Percentiles rank a stretch among this genome's conserved stretches.
Evolutionary conservation across 2,797 vertebrate genomes (phyloP).

Genomic region (Centropyge bicolor): DNA sequence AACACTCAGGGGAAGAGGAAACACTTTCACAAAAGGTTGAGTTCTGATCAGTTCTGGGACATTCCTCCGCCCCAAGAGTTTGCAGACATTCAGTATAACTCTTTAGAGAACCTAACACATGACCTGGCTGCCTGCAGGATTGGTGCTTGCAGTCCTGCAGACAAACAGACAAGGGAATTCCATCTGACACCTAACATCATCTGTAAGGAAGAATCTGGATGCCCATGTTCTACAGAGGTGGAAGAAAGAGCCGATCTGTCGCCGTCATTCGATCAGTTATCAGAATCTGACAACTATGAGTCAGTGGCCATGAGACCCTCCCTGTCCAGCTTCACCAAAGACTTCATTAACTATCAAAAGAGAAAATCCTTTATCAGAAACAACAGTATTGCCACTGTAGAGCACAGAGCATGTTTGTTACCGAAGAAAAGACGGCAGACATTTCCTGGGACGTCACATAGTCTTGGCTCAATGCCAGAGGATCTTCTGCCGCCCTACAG

Average conservation of each 20-base stretch:
- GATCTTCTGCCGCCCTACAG: slow-evolving; percentile 64
- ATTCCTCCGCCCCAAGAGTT: slow-evolving; percentile 82
- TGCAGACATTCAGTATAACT: slow-evolving; percentile 71
- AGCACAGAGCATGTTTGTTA: slow-evolving; percentile 61
- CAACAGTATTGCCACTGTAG: slow-evolving; percentile 75
- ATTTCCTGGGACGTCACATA: slow-evolving; percentile 78
- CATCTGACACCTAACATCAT: background rate
- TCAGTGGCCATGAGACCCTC: slow-evolving; percentile 65
- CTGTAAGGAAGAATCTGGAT: slow-evolving; percentile 47
- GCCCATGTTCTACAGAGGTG: slow-evolving; percentile 54
- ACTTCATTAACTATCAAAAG: slow-evolving; percentile 71
- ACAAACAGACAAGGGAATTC: background rate
- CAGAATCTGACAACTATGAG: slow-evolving; percentile 66
- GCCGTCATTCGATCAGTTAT: slow-evolving; percentile 64
- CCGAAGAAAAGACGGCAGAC: slow-evolving; percentile 83
- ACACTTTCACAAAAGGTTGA: slow-evolving; percentile 44
- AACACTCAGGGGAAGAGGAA: slow-evolving; percentile 60
- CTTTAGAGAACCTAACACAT: slow-evolving; percentile 72
- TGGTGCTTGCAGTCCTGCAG: slow-evolving; percentile 33
- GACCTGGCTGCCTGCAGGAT: slow-evolving; percentile 69
- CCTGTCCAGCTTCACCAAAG: slow-evolving; percentile 72
- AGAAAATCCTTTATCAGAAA: slow-evolving; percentile 74
- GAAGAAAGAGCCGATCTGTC: slow-evolving; percentile 41
- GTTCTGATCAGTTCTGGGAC: slow-evolving; percentile 62
- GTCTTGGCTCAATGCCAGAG: slow-evolving; percentile 52